A percentile compares a stretch with the other conserved stretches of the same genome.
Evolutionary conservation across 2,113 vertebrate species (phyloP).

Genomic region (Leiothrix lutea): DNA sequence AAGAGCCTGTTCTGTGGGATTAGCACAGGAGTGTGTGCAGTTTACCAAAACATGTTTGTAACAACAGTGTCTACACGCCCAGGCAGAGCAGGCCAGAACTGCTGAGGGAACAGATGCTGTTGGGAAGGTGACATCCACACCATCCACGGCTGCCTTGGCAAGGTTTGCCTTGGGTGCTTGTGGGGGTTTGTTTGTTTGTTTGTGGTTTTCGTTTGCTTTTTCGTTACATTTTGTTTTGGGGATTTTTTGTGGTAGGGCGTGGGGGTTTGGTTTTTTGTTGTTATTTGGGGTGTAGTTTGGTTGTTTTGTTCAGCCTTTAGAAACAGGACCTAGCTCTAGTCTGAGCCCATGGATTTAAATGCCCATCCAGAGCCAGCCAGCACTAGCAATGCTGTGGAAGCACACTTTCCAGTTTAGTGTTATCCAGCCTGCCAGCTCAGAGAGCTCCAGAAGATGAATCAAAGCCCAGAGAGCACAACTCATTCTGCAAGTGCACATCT

Average conservation of each 20-base stretch:
- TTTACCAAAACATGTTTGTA: background rate
- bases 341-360: background rate
- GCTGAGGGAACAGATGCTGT: background rate
- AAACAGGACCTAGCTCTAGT: background rate
- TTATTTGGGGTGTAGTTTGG: background rate
- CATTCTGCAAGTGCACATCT: background rate
- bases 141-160: background rate
- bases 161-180: background rate
- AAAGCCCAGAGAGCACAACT: background rate
- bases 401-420: background rate
- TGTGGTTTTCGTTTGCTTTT: background rate
- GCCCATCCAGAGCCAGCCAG: background rate
- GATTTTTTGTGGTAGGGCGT: background rate
- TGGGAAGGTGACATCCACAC: background rate
- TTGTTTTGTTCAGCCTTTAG: background rate
- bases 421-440: background rate
- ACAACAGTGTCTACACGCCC: background rate
- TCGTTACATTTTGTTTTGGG: accelerated
- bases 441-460: background rate
- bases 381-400: background rate
- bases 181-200: background rate
- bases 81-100: background rate
- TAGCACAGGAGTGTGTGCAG: background rate
- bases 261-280: background rate
- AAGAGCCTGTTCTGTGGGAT: accelerated